Percentiles rank a stretch among this genome's conserved stretches.
phyloP scores from a whole-genome alignment of 92 coral and sea anemone genomes.

The Epizoanthus illoricatus region DNA sequence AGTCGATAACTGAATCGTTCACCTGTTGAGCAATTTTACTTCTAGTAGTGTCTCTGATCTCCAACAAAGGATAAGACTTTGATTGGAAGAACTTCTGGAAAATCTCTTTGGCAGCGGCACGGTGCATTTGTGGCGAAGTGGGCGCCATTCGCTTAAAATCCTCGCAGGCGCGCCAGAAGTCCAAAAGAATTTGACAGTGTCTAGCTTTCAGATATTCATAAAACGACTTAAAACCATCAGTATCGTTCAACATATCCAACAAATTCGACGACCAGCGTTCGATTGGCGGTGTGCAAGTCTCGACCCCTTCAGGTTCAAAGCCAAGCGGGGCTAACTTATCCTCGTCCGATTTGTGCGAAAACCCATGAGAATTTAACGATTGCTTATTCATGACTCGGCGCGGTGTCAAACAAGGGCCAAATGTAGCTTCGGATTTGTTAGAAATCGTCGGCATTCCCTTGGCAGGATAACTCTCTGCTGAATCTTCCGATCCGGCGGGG shows the following conservation, averaged over 20 bases:
- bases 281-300: constrained; percentile 79
- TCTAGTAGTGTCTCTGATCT: constrained; percentile 68
- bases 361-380: constrained; percentile 55
- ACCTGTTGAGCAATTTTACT: constrained; percentile 81
- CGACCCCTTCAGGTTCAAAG: constrained; percentile 98
- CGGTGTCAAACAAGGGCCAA: constrained; percentile 77
- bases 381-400: constrained; percentile 72
- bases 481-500: constrained; percentile 93
- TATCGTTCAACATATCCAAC: constrained; percentile 71
- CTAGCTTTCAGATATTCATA: constrained; percentile 78
- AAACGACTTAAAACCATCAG: constrained; percentile 71
- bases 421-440: constrained; percentile 50
- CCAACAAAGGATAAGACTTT: constrained; percentile 59
- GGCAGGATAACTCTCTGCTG: constrained; percentile 68
- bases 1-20: constrained; percentile 72
- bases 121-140: constrained; percentile 68
- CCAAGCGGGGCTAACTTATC: constrained; percentile 90
- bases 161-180: constrained; percentile 88
- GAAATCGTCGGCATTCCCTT: constrained; percentile 54
- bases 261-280: constrained; percentile 81
- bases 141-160: constrained; percentile 87
- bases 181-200: constrained; percentile 77
- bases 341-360: constrained; percentile 68
- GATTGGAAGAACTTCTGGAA: constrained; percentile 80
- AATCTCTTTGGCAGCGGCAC: constrained; percentile 78